These are phyloP conservation scores for Eudemis profundana DNA, from an alignment of 2,888 invertebrate genomes.

Conservation along the genomic window DNA sequence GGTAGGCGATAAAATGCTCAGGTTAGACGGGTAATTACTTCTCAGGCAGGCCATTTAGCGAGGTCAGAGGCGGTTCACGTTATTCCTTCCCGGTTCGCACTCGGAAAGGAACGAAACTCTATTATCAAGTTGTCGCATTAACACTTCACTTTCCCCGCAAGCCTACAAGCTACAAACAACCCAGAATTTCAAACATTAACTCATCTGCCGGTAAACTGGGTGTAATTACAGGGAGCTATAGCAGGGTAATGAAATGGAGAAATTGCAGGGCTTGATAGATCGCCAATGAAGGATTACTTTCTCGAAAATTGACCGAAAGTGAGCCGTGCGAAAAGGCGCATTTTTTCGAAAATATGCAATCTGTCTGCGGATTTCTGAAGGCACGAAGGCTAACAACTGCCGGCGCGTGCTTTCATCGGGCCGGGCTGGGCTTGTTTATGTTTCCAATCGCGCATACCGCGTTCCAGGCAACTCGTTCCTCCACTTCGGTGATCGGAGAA, in stretches of 20 bases:
- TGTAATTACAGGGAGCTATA: slow-evolving; percentile 76
- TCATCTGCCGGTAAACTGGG: slow-evolving; percentile 79
- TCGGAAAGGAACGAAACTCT: slow-evolving; percentile 65
- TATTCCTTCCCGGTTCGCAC: slow-evolving; percentile 67
- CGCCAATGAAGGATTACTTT: slow-evolving; percentile 79
- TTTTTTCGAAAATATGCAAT: slow-evolving; percentile 70
- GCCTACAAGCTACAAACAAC: slow-evolving; percentile 54
- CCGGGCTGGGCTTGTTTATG: slow-evolving; percentile 65
- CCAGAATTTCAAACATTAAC: slow-evolving; percentile 82
- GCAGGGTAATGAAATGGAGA: slow-evolving; percentile 70
- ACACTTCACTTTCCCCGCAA: slow-evolving; percentile 79
- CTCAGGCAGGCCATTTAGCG: slow-evolving; percentile 57
- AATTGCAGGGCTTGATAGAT: slow-evolving; percentile 75
- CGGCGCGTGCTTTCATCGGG: slow-evolving; percentile 67
- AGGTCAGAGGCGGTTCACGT: slow-evolving; percentile 63
- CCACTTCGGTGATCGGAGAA: slow-evolving; percentile 60
- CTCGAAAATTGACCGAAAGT: slow-evolving; percentile 82
- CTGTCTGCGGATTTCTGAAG: slow-evolving; percentile 58
- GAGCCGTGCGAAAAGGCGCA: slow-evolving; percentile 73
- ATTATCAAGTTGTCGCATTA: slow-evolving; percentile 81
- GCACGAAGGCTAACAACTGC: slow-evolving; percentile 64
- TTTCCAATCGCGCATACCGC: slow-evolving; percentile 59
- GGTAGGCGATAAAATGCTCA: slow-evolving; percentile 45
- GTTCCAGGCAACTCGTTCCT: slow-evolving; percentile 60
- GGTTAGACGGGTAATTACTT: slow-evolving; percentile 57